phyloP scores from a whole-genome alignment of 2,113 vertebrate genomes.

The Redunca redunca region DNA sequence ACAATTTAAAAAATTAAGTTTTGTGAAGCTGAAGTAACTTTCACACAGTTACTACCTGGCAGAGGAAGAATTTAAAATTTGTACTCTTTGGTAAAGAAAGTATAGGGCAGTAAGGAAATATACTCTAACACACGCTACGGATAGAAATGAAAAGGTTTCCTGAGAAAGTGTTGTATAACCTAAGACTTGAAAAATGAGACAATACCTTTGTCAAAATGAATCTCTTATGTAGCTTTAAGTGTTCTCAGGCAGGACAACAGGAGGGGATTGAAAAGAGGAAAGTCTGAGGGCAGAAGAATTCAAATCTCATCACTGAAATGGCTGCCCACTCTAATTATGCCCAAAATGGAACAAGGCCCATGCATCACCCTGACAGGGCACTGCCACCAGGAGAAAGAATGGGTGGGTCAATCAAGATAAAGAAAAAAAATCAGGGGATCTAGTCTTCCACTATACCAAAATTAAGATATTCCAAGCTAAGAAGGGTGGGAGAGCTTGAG shows the following conservation, averaged over 20 bases:
- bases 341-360: not conserved
- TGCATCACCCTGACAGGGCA: not conserved
- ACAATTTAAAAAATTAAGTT: not conserved
- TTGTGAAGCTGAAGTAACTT: not conserved
- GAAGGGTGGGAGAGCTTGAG: not conserved
- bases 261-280: not conserved
- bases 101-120: not conserved
- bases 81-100: not conserved
- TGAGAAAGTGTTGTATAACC: not conserved
- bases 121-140: not conserved
- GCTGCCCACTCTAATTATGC: not conserved
- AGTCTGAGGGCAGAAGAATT: not conserved
- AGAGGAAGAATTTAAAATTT: not conserved
- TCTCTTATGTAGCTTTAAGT: not conserved
- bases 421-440: not conserved
- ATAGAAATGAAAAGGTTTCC: not conserved
- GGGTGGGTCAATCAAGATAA: not conserved
- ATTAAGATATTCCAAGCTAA: not conserved
- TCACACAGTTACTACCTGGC: not conserved
- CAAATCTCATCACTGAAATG: not conserved
- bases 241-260: not conserved
- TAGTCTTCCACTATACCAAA: not conserved
- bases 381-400: not conserved
- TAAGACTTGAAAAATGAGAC: not conserved
- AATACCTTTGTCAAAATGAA: not conserved